phyloP scores from a whole-genome alignment of 2,888 invertebrate genomes.

The Liodrosophila aerea region DNA sequence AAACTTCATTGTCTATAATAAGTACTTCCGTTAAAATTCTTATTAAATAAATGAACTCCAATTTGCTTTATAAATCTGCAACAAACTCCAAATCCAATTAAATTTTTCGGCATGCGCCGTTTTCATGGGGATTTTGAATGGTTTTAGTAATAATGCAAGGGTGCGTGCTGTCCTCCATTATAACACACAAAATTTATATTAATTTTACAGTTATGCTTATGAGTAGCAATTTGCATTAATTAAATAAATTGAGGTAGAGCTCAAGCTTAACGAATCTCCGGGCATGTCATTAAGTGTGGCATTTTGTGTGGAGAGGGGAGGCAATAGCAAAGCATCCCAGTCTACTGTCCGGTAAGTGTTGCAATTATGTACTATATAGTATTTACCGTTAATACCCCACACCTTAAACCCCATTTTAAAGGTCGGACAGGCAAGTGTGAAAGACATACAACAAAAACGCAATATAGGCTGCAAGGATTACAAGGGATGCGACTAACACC shows the following conservation, averaged over 20 bases:
- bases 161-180: constrained; percentile 26
- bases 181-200: constrained; percentile 55
- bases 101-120: constrained; percentile 19
- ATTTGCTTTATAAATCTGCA: constrained; percentile 49
- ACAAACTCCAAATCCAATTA: constrained; percentile 28
- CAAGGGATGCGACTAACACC: neutral
- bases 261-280: constrained; percentile 18
- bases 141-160: neutral
- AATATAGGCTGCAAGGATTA: neutral
- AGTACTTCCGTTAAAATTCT: constrained; percentile 4
- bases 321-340: neutral
- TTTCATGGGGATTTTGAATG: neutral
- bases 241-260: constrained; percentile 43
- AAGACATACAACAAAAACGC: no score
- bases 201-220: constrained; percentile 68
- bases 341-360: neutral
- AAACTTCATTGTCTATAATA: constrained; percentile 19
- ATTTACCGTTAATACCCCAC: constrained; percentile 62
- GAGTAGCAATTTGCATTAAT: constrained; percentile 65
- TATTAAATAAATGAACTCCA: constrained; percentile 43
- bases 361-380: constrained; percentile 66
- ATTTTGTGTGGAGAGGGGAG: neutral
- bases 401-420: constrained; percentile 41
- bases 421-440: constrained; percentile 54
- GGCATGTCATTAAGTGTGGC: no score